A percentile compares a stretch with the other conserved stretches of the same genome.
Conservation (phyloP, 2,797 vertebrate species). For the Thalassophryne amazonica region DNA sequence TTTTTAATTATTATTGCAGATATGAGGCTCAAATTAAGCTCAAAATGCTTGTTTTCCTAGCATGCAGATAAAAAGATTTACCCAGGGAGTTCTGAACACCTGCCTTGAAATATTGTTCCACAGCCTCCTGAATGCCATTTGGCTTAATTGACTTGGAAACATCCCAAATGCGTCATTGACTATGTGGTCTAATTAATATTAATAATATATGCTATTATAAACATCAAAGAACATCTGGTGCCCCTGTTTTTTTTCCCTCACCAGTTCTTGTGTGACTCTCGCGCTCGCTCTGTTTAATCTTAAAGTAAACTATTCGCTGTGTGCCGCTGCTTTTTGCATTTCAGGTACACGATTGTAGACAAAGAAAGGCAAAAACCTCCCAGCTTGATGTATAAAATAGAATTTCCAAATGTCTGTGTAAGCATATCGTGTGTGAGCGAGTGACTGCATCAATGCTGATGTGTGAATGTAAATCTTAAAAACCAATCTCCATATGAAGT, state of each 20-base stretch:
- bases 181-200: slow-evolving; percentile 99
- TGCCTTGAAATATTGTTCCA: slow-evolving; percentile 99
- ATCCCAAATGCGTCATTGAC: slow-evolving; percentile 99
- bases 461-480: slow-evolving; percentile 70
- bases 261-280: slow-evolving; percentile 85
- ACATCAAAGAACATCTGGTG: slow-evolving; percentile 99
- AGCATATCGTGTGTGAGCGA: slow-evolving; percentile 61
- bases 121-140: slow-evolving; percentile 99
- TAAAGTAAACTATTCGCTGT: slow-evolving; percentile 64
- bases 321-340: slow-evolving; percentile 60
- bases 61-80: slow-evolving; percentile 97
- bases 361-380: slow-evolving; percentile 31
- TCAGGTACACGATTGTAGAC: slow-evolving; percentile 58
- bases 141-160: slow-evolving; percentile 99
- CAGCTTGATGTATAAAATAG: slow-evolving; percentile 64
- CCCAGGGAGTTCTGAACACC: slow-evolving; percentile 96
- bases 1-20: slow-evolving; percentile 83
- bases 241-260: slow-evolving; percentile 98
- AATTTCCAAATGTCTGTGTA: slow-evolving; percentile 62
- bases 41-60: slow-evolving; percentile 98
- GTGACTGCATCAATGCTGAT: slow-evolving; percentile 67
- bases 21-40: slow-evolving; percentile 84
- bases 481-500: slow-evolving; percentile 76
- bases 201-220: slow-evolving; percentile 99
- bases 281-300: slow-evolving; percentile 70